These are phyloP conservation scores for Pomatorhinus ruficollis DNA, from an alignment of 2,113 vertebrate genomes.

Conservation along the genomic window DNA sequence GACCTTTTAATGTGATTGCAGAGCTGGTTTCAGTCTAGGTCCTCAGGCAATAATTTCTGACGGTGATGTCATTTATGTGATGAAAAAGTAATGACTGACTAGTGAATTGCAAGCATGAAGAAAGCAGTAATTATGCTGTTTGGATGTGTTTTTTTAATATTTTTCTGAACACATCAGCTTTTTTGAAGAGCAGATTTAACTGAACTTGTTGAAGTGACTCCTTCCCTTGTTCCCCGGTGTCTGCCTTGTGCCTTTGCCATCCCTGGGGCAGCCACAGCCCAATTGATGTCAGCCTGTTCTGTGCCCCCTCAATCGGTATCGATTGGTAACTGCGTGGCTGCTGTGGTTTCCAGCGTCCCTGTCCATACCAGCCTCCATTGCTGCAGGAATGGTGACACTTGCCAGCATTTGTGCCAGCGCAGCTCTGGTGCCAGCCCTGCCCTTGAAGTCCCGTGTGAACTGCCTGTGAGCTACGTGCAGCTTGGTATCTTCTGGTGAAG, in stretches of 20 bases:
- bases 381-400: background rate
- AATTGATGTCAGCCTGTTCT: background rate
- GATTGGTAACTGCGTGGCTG: rapidly evolving
- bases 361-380: rapidly evolving
- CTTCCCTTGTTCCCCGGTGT: background rate
- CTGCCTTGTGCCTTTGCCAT: rapidly evolving
- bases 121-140: background rate
- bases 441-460: background rate
- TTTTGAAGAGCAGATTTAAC: background rate
- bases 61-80: constrained; percentile 6
- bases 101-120: background rate
- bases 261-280: background rate
- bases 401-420: rapidly evolving
- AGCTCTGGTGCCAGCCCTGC: background rate
- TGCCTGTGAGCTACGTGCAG: background rate
- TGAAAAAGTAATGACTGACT: background rate
- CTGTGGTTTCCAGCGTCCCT: background rate
- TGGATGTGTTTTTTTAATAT: background rate
- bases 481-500: background rate
- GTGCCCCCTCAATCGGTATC: rapidly evolving
- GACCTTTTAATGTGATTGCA: background rate
- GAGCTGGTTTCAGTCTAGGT: background rate
- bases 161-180: background rate
- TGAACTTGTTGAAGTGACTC: background rate
- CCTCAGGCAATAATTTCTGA: background rate